phyloP scores from a whole-genome alignment of 2,113 vertebrate genomes.

The Grallaria varia region DNA sequence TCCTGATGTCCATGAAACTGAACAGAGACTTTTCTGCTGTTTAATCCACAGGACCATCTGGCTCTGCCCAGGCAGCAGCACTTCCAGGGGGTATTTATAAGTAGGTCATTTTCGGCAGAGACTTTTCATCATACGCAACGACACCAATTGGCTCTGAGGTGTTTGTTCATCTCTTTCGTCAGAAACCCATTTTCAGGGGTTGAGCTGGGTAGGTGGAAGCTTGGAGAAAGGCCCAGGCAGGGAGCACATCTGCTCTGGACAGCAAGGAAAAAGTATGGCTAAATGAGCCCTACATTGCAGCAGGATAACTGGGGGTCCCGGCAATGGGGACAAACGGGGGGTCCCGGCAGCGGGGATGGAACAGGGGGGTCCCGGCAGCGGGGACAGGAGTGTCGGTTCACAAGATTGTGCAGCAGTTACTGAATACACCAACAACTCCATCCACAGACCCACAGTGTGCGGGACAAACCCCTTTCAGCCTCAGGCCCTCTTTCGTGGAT shows the following conservation, averaged over 20 bases:
- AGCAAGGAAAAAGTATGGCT: background rate
- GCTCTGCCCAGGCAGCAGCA: background rate
- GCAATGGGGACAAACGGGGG: background rate
- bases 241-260: background rate
- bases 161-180: background rate
- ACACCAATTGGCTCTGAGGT: background rate
- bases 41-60: background rate
- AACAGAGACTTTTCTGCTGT: background rate
- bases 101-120: background rate
- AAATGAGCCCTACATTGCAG: background rate
- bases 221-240: background rate
- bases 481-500: background rate
- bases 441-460: background rate
- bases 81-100: background rate
- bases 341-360: background rate
- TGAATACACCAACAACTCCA: background rate
- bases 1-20: background rate
- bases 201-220: background rate
- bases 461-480: background rate
- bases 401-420: background rate
- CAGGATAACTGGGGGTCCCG: background rate
- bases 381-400: background rate
- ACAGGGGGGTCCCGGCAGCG: background rate
- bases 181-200: background rate
- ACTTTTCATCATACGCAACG: fast-evolving